Base-by-base conservation (phyloP, 2,113 vertebrate species). In the Dissostichus mawsoni region DNA sequence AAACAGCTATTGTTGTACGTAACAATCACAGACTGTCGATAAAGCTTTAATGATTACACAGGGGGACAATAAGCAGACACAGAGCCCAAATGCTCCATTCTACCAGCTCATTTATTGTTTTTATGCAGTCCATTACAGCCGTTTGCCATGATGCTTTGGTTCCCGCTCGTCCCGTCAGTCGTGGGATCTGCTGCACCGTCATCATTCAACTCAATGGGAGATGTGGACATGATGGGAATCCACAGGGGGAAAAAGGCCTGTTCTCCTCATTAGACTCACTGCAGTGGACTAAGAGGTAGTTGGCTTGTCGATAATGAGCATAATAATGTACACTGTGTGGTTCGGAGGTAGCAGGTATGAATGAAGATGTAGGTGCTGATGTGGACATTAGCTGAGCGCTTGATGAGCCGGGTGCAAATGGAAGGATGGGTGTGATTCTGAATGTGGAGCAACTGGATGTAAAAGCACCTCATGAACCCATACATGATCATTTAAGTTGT, bases 221-320 rank as follows among this genome's bases (percentile, higher is more conserved):
- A 29, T 58, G 67, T 29, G 17, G 82, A 29, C 67, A 13, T 66
- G 76, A 82, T 76, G 71, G 47, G 20, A 53, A 57, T 69, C 73
- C 14, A 14, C 29, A 9, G 63, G 69, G 78, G 68, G 1, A 59
- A 63, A 63, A 59, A 64, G 47, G 52, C 55, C 61, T 75, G 50
- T 57, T 57, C 66, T 81, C 52, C 69, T 88, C 86, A 71, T 91
- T 85, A 83, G 51, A 72, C 36, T 62, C 64, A 67, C 79, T 33
- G 68, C 81, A 71, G 69, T 70, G 85, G 78, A 70, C 87, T 75
- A 52, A 77, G 82, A 74, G 85, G 81, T 76, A 73, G 83, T 91
- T 88, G 88, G 68, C 55, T n/a, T 2, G 14, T 50, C 25, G 47
- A 47, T 83, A 87, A 83, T 62, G 76, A 77, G 76, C 48, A 13